phyloP scores from a whole-genome alignment of 2,797 vertebrate species.

The Echiichthys vipera region DNA sequence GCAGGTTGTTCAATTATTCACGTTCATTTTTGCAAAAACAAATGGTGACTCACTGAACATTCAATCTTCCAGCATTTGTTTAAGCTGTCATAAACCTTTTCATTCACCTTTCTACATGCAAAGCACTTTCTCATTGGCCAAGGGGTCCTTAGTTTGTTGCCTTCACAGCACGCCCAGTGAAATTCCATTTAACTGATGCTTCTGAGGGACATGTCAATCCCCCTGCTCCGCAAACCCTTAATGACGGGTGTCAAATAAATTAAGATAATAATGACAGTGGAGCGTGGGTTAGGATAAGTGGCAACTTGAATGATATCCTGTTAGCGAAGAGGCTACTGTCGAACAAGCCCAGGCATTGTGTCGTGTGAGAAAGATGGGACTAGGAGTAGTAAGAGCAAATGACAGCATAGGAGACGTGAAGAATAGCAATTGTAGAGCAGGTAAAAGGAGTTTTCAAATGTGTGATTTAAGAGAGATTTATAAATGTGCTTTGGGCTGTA shows the following conservation, averaged over 20 bases:
- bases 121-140: background rate
- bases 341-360: conserved; percentile 66
- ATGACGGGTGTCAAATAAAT: conserved; percentile 64
- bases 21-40: conserved; percentile 35
- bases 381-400: conserved; percentile 51
- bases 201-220: conserved; percentile 49
- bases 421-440: conserved; percentile 46
- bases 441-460: conserved; percentile 49
- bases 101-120: conserved; percentile 14
- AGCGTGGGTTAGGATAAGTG: conserved; percentile 52
- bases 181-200: conserved; percentile 65
- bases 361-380: conserved; percentile 38
- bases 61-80: conserved; percentile 14
- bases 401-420: conserved; percentile 44
- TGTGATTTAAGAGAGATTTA: conserved; percentile 56
- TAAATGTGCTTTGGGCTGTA: conserved; percentile 47
- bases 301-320: conserved; percentile 59
- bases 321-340: conserved; percentile 39
- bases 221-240: conserved; percentile 30
- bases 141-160: background rate
- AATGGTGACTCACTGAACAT: conserved; percentile 45
- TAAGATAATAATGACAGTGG: conserved; percentile 53
- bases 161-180: conserved; percentile 33
- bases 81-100: conserved; percentile 25
- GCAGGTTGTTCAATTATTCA: conserved; percentile 42